These are phyloP conservation scores for Choloepus hoffmanni DNA, from an alignment of 2,113 vertebrate genomes.

Conservation along the genomic window DNA sequence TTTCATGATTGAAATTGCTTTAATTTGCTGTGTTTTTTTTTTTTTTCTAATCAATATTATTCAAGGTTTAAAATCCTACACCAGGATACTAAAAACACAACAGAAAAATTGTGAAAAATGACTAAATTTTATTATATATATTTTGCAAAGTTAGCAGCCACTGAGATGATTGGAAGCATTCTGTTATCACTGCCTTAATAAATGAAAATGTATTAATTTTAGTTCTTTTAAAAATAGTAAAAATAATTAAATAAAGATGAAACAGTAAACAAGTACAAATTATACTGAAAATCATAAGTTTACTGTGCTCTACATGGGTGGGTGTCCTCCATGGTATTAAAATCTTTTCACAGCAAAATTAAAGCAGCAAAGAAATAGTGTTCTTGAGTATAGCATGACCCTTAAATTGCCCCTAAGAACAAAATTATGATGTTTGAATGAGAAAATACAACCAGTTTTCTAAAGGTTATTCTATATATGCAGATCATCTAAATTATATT, in stretches of 20 bases:
- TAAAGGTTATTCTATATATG: background rate
- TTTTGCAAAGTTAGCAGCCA: background rate
- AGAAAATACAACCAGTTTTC: background rate
- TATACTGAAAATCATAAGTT: background rate
- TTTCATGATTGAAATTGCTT: background rate
- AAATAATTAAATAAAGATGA: background rate
- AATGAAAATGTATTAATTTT: background rate
- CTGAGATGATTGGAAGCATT: background rate
- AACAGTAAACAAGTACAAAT: constrained; percentile 9
- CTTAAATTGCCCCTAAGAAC: background rate
- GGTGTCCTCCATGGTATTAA: background rate
- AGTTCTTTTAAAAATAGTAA: background rate
- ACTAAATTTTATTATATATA: background rate
- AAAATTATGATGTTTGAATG: background rate
- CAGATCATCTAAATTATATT: background rate
- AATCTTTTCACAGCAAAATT: background rate
- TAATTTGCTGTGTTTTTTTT: background rate
- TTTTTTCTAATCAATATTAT: background rate
- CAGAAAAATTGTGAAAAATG: background rate
- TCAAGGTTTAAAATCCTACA: background rate
- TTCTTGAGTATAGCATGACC: background rate
- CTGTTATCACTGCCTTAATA: background rate
- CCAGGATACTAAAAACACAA: background rate
- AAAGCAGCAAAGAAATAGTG: background rate
- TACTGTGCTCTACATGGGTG: background rate